Evolutionary conservation across 1,140 invertebrate genomes (phyloP).

Genomic region (Pseudomyrmex flavicornis): DNA sequence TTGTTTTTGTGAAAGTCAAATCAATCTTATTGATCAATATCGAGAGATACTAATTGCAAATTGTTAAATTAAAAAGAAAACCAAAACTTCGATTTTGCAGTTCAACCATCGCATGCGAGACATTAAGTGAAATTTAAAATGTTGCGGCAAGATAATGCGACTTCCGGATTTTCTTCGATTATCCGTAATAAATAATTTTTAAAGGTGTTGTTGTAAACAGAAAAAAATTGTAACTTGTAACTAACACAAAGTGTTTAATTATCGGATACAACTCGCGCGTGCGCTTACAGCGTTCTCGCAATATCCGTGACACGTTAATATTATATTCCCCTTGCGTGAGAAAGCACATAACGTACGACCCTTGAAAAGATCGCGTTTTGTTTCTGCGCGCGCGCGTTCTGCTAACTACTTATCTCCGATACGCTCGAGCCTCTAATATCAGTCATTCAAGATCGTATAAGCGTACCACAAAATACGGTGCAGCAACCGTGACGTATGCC

Average conservation of each 20-base stretch:
- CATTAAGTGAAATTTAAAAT: not conserved
- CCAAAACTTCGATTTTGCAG: not conserved
- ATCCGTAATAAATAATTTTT: conserved; percentile 1
- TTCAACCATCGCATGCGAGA: not conserved
- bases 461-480: not conserved
- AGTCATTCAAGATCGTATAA: not conserved
- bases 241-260: not conserved
- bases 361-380: not conserved
- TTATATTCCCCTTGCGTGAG: conserved; percentile 9
- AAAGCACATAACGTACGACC: not conserved
- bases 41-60: too few species aligned
- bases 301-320: conserved; percentile 12
- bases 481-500: not conserved
- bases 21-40: not conserved
- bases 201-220: not conserved
- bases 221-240: not conserved
- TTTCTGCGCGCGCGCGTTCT: not conserved
- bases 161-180: conserved; percentile 28
- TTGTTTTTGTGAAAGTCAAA: not conserved
- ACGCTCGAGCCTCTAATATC: not conserved
- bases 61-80: not conserved
- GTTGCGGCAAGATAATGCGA: not conserved
- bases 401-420: too few species aligned
- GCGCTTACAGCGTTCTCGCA: not conserved
- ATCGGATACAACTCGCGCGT: not conserved